phyloP scores from a whole-genome alignment of 2,113 vertebrate genomes.

The Arvicanthis niloticus region DNA sequence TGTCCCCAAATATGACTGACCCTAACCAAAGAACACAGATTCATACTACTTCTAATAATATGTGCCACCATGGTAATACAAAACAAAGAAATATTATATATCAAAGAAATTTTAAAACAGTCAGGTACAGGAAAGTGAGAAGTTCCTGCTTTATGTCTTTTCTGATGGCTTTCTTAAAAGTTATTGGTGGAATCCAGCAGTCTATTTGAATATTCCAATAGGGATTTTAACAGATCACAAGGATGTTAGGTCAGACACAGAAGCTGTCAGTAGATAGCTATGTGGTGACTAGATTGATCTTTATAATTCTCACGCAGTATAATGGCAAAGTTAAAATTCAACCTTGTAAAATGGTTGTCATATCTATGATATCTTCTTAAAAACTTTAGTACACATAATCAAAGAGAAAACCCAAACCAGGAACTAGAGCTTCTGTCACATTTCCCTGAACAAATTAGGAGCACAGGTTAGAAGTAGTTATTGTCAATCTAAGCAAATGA shows the following conservation, averaged over 20 bases:
- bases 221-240: neutral
- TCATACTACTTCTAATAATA: neutral
- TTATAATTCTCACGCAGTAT: too few relatives aligned
- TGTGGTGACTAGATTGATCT: too few relatives aligned
- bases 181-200: neutral
- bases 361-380: neutral
- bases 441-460: neutral
- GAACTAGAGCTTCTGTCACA: neutral
- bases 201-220: neutral
- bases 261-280: too few relatives aligned
- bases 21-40: neutral
- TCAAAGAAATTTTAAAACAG: neutral
- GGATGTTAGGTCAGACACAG: neutral
- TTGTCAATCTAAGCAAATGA: neutral
- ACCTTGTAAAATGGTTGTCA: neutral
- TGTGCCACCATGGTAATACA: neutral
- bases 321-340: neutral
- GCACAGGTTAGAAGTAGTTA: neutral
- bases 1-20: neutral
- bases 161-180: neutral
- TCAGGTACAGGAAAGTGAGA: neutral
- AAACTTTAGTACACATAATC: neutral
- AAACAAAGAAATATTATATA: neutral
- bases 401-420: neutral
- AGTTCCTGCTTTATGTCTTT: neutral